phyloP scores from a whole-genome alignment of 2,113 vertebrate genomes.

The Pelmatolapia mariae region DNA sequence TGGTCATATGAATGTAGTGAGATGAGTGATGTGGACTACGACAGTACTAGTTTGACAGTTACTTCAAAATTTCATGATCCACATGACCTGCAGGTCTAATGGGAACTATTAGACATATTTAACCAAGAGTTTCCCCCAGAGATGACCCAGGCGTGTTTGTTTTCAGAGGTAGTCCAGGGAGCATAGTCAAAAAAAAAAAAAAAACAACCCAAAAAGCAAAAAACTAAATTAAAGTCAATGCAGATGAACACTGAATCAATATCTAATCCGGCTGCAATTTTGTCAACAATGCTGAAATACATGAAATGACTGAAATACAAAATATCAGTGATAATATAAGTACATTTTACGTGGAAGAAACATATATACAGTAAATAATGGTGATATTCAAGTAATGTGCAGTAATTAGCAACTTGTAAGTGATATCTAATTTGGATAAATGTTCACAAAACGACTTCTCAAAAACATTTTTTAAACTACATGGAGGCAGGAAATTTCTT shows the following conservation, averaged over 20 bases:
- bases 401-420: background rate
- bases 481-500: background rate
- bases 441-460: background rate
- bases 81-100: constrained; percentile 2
- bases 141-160: constrained; percentile 16
- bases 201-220: background rate
- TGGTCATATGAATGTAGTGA: constrained; percentile 39
- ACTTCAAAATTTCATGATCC: constrained; percentile 48
- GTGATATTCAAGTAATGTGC: constrained; percentile 33
- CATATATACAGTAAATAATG: constrained; percentile 10
- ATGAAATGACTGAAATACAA: constrained; percentile 24
- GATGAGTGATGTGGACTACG: constrained; percentile 62
- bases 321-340: constrained; percentile 3
- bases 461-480: background rate
- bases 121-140: constrained; percentile 13
- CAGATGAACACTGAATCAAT: constrained; percentile 30
- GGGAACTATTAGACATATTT: background rate
- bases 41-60: constrained; percentile 41
- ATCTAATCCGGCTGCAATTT: constrained; percentile 32
- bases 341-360: background rate
- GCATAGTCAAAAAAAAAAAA: background rate
- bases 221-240: constrained; percentile 31
- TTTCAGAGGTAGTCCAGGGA: constrained; percentile 62
- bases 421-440: constrained; percentile 3
- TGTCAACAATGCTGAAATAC: constrained; percentile 56